These are phyloP conservation scores for Centroberyx gerrardi DNA, from an alignment of 2,797 vertebrate genomes.

Conservation along the genomic window DNA sequence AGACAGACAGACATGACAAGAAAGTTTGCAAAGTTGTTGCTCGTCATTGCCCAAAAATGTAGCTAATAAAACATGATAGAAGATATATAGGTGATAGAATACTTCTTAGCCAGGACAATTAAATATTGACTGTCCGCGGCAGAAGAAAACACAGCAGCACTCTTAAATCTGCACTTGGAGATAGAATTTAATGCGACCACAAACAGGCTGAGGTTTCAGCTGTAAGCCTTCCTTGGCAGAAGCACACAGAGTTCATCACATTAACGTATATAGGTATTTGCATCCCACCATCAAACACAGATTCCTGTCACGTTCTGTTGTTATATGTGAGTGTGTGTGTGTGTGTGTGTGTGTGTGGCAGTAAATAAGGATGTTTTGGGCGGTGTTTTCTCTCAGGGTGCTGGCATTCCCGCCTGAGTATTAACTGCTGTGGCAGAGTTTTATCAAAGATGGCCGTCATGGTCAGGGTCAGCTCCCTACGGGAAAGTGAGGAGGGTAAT, in stretches of 20 bases:
- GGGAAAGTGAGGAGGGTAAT: slow-evolving; percentile 48
- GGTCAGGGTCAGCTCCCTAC: slow-evolving; percentile 54
- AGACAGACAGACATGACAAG: no score
- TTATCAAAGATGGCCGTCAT: slow-evolving; percentile 59
- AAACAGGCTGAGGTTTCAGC: not conserved
- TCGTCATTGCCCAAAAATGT: no score
- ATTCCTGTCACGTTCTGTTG: not conserved
- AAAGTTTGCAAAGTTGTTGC: no score
- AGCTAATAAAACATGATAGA: no score
- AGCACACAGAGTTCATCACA: not conserved
- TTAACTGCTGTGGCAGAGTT: slow-evolving; percentile 47
- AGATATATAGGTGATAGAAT: no score
- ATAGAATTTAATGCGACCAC: not conserved
- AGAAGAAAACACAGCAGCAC: not conserved
- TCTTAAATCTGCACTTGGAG: not conserved
- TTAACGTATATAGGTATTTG: slow-evolving; percentile 12
- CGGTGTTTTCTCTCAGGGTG: slow-evolving; percentile 15
- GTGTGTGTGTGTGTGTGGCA: not conserved
- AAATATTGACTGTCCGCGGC: no score
- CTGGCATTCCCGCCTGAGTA: slow-evolving; percentile 33
- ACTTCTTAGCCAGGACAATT: no score
- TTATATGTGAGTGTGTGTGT: not conserved
- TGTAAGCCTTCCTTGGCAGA: not conserved
- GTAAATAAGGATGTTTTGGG: not conserved
- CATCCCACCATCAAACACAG: not conserved